Base-by-base conservation (phyloP, 2,888 invertebrate species). In the Dicyrtoma fusca region DNA sequence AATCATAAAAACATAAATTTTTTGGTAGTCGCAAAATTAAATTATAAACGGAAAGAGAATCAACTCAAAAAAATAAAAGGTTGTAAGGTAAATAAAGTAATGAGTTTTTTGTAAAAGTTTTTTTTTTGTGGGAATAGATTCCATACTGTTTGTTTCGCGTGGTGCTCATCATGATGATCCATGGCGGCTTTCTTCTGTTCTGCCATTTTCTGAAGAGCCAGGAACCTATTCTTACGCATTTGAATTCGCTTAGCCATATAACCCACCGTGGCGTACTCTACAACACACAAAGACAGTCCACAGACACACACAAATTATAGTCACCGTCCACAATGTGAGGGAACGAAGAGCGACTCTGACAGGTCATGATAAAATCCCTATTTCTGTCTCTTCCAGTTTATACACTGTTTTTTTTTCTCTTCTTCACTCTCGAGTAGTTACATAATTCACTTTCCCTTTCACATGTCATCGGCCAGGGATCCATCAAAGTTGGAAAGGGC, bases 231-330 rank as follows among this genome's bases (percentile, higher is more conserved):
- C 87, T 95, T 94, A 84, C 95, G 88, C 94, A 96, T 95, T 85
- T 95, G 95, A 86, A 96, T 94, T 85, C 95, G 88, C 87, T 96
- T 97, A 81, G 95, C 95, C 92, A 97, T 94, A 86, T 97, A 97
- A 81, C 96, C 96, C 82, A 97, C 97, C 79, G 96, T 94, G 79
- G 97, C 97, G 86, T 97, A 97, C 88, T 97, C 97, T 95, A 89
- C 80, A 87, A 68, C 42, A 42, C 86, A 76, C 17, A 53, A 21
- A 19, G 75, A 61, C 66, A 75, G 76, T 70, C n/a, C 74, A 65
- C 26, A 73, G 42, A 51, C 21, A 34, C 14, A 65, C 5, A 51
- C 44, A 45, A 63, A 63, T 19, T 19, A 42, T 8, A 14, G 25
- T 17, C 11, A 14, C 11, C 47, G 19, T 61, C 26, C 23, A 42